These are phyloP conservation scores for Idaea aversata DNA, from an alignment of 2,888 invertebrate genomes.

Conservation along the genomic window DNA sequence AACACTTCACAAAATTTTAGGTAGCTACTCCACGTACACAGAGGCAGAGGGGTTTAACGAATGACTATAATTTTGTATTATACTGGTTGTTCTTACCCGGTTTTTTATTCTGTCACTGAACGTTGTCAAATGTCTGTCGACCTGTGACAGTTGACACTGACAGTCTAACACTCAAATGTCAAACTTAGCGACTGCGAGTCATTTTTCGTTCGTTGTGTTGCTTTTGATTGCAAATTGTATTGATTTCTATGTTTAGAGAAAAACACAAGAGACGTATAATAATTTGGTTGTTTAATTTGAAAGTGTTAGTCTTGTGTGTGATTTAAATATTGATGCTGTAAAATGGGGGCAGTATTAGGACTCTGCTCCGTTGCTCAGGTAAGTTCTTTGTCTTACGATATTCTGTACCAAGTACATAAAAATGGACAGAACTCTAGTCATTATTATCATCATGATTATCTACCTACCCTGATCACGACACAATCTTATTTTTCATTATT, in stretches of 20 bases:
- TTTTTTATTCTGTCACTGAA: too few species aligned
- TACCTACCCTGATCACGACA: background rate
- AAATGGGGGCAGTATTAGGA: slow-evolving; percentile 83
- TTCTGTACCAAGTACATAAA: background rate
- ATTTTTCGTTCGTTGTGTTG: background rate
- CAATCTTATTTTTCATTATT: background rate
- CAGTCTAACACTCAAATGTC: background rate
- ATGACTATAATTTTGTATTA: too few species aligned
- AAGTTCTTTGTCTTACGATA: slow-evolving; percentile 9
- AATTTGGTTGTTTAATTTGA: background rate
- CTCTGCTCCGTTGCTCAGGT: slow-evolving; percentile 84
- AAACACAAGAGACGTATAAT: background rate
- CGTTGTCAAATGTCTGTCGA: too few species aligned
- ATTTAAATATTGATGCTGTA: background rate
- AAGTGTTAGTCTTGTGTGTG: background rate
- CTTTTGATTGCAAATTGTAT: background rate
- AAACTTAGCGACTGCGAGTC: background rate
- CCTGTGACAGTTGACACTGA: background rate
- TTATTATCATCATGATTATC: background rate
- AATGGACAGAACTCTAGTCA: background rate
- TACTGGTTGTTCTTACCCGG: too few species aligned
- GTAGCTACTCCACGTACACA: too few species aligned
- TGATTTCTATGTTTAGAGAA: background rate
- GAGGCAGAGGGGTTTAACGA: too few species aligned
- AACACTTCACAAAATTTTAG: too few species aligned